Base-by-base conservation (phyloP, 30 jellyfish, hydroid and myxozoan genomes). In the Sanderia malayensis region DNA sequence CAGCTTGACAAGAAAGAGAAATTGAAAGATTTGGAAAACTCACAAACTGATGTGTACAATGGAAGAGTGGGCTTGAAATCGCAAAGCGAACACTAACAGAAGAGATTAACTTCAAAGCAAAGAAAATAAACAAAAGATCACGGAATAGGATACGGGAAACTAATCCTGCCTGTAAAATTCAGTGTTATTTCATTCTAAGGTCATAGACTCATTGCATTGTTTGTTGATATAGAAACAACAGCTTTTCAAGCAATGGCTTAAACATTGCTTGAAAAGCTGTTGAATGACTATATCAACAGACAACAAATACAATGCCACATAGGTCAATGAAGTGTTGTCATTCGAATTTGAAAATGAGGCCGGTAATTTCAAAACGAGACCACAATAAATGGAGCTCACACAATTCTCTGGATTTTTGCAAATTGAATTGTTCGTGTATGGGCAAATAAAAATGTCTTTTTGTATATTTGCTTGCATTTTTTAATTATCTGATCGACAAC, bases 71-170 rank as follows among this genome's bases (percentile, higher is more conserved):
- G 52, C 52, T 13, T 37, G 13, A 37, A 37, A 72, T 57, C 70
- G 37, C 29, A 32, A 19, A 31, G 84, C 74, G 20, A 53, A 55
- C 84, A 53, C 65, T 53, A 58, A 72, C 57, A 57, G 59, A 72
- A 60, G 73, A 69, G 74, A 58, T 74, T 74, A 74, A 31, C 28
- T 29, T 10, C 33, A 57, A 61, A 8, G 76, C 70, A 58, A 74
- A 33, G 86, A 74, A 74, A 59, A 44, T 59, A 58, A 74, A 60
- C 86, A 74, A 37, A 37, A 37, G 52, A 37, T 37, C 13, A 37
- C 6, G 13, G 52, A 37, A 37, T 13, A 4, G 52, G 52, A 37
- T 37, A 37, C 13, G 13, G 52, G 13, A 4, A 4, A 37, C 13
- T 4, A 37, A 4, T 13, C 13, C 6, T 6, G 52, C 52, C 52